phyloP scores from a whole-genome alignment of 2,888 invertebrate genomes.

The Monochamus alternatus region DNA sequence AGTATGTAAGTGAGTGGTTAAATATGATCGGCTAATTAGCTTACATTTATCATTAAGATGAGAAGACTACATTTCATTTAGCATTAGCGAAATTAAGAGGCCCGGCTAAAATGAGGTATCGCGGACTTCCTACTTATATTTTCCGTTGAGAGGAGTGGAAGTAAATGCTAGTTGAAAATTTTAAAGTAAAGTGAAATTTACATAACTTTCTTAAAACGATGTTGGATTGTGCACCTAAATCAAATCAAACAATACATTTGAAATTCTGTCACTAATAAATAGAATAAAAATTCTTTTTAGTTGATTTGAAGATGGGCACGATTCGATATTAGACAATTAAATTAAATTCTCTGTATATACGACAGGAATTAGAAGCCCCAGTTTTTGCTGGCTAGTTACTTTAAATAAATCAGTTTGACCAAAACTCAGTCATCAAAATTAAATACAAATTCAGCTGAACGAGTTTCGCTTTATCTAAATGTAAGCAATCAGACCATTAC shows the following conservation, averaged over 20 bases:
- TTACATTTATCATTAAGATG: slow-evolving; percentile 40
- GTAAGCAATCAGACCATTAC: too few relatives aligned
- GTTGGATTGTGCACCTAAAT: slow-evolving; percentile 16
- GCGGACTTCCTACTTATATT: slow-evolving; percentile 37
- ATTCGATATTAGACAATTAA: slow-evolving; percentile 25
- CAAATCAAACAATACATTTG: slow-evolving; percentile 12
- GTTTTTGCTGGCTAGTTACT: slow-evolving; percentile 27
- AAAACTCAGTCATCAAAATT: not conserved
- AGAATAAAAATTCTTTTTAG: slow-evolving; percentile 22
- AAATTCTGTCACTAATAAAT: slow-evolving; percentile 32
- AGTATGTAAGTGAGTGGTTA: slow-evolving; percentile 39
- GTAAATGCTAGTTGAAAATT: slow-evolving; percentile 37
- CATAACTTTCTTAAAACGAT: slow-evolving; percentile 24
- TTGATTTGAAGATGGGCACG: slow-evolving; percentile 39
- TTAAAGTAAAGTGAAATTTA: slow-evolving; percentile 41
- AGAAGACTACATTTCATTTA: slow-evolving; percentile 36
- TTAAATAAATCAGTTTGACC: not conserved
- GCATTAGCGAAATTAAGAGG: slow-evolving; percentile 43
- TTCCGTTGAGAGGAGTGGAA: slow-evolving; percentile 45
- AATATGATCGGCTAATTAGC: slow-evolving; percentile 43
- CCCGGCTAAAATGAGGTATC: slow-evolving; percentile 43
- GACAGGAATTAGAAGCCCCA: slow-evolving; percentile 25
- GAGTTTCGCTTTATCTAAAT: not conserved
- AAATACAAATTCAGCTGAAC: too few relatives aligned
- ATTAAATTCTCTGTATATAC: slow-evolving; percentile 18